Evolutionary conservation across 2,113 vertebrate species (phyloP).

Genomic region (Pholis gunnellus): DNA sequence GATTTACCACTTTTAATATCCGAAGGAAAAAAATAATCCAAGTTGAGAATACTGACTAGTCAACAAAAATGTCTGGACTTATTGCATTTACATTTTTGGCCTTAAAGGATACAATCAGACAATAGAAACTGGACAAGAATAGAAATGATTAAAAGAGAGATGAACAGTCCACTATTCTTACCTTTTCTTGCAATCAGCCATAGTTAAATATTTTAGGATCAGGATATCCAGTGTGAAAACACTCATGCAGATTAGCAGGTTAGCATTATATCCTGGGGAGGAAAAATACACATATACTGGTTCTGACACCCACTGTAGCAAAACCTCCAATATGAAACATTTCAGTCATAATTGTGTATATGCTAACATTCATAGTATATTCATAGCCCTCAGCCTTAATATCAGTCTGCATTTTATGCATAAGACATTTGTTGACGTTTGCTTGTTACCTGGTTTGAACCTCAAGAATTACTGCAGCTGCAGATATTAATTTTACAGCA

Average conservation of each 20-base stretch:
- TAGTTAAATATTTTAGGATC: neutral
- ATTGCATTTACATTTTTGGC: neutral
- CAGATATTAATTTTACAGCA: neutral
- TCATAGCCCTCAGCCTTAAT: rapidly evolving
- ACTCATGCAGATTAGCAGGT: neutral
- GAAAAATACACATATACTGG: too few species aligned
- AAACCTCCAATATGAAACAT: too few species aligned
- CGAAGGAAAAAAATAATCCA: neutral
- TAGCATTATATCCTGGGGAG: neutral
- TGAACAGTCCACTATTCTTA: neutral
- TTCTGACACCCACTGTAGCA: too few species aligned
- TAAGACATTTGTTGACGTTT: neutral
- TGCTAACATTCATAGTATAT: neutral
- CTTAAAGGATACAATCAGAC: neutral
- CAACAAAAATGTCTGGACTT: rapidly evolving
- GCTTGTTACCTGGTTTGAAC: neutral
- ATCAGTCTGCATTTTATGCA: neutral
- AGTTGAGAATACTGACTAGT: neutral
- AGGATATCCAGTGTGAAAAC: neutral
- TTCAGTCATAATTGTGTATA: neutral
- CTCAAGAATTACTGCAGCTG: neutral
- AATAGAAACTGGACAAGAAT: neutral
- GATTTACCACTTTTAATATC: neutral
- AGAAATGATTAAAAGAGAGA: neutral
- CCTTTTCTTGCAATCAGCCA: neutral